Evolutionary conservation across 2,888 invertebrate species (phyloP), one percentile per base, ranked within the genome.

Genomic region (Spisula subtruncata): DNA sequence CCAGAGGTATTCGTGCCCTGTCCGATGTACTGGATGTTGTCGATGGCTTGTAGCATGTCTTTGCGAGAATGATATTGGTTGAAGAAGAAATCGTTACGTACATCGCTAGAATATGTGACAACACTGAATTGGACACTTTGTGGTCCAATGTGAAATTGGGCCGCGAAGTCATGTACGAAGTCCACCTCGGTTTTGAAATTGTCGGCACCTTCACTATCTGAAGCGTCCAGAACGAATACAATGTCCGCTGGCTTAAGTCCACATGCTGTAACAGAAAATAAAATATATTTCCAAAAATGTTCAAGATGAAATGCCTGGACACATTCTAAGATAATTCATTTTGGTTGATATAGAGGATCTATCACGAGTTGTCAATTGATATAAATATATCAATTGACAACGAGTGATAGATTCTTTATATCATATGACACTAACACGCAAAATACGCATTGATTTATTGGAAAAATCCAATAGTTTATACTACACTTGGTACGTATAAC

Each of bases 161-260:
- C 87, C 32, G 92, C 93, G 66, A 94, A 92, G 41, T 86, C 82
- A 60, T 89, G 83, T 46, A 94, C 93, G 83, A 94, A 83, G 20
- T 93, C 89, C 25, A 91, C 81, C 80, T 93, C 91, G 29, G 85
- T 93, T 29, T 87, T 83, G 83, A 94, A 94, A 79, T 94, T 93
- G 0, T 91, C 93, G 18, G 89, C 84, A 14, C 92, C 89, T 87
- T 93, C 93, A 66, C 93, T 93, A 91, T 93, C 93, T 0, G 94
- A 93, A 2, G 92, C 90, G 71, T 94, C 94, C 18, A 94, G 83
- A 14, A 93, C 90, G 80, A 94, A 93, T 0, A 94, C 89, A 41
- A 94, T 93, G 83, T 94, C 94, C 0, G 93, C 93, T 54, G 93
- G 93, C n/a, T 92, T 91, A 10, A 90, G 87, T 6, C 93, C 92